These are phyloP conservation scores for Macrosoma leucophasiata DNA, from an alignment of 2,888 invertebrate species.

Conservation along the genomic window DNA sequence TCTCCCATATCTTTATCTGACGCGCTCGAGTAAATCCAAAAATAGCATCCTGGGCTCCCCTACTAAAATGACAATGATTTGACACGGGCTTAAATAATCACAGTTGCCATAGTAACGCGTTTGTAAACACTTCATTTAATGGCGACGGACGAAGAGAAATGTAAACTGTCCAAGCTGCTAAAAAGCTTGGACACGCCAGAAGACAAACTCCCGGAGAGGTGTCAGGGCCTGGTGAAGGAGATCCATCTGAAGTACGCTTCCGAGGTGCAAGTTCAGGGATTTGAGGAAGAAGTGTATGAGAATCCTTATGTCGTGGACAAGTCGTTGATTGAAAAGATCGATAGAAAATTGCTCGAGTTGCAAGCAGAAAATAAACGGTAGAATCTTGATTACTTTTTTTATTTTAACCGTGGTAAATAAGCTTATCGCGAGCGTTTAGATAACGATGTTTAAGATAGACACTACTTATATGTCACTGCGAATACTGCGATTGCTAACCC, in stretches of 20 bases:
- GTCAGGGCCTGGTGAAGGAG: constrained; percentile 45
- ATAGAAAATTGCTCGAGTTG: constrained; percentile 45
- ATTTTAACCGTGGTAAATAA: constrained; percentile 38
- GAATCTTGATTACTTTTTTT: constrained; percentile 5
- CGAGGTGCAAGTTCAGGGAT: constrained; percentile 39
- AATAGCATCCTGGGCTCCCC: too few species aligned
- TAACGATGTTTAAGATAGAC: constrained; percentile 20
- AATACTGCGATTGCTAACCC: too few species aligned
- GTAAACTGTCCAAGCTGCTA: constrained; percentile 51
- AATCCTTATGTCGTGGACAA: constrained; percentile 55
- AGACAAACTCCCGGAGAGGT: constrained; percentile 49
- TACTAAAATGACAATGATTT: too few species aligned
- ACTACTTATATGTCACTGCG: too few species aligned
- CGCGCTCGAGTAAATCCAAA: too few species aligned
- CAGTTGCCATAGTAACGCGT: too few species aligned
- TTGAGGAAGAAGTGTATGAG: constrained; percentile 30
- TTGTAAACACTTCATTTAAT: too few species aligned
- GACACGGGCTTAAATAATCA: too few species aligned
- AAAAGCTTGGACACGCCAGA: constrained; percentile 54
- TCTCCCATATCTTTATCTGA: too few species aligned
- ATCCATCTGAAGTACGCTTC: constrained; percentile 44
- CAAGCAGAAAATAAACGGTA: constrained; percentile 43
- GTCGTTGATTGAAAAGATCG: constrained; percentile 46
- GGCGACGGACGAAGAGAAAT: constrained; percentile 63
- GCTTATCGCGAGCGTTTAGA: constrained; percentile 26